Evolutionary conservation across 1,140 invertebrate genomes (phyloP).

Genomic region (Drosophila repleta): DNA sequence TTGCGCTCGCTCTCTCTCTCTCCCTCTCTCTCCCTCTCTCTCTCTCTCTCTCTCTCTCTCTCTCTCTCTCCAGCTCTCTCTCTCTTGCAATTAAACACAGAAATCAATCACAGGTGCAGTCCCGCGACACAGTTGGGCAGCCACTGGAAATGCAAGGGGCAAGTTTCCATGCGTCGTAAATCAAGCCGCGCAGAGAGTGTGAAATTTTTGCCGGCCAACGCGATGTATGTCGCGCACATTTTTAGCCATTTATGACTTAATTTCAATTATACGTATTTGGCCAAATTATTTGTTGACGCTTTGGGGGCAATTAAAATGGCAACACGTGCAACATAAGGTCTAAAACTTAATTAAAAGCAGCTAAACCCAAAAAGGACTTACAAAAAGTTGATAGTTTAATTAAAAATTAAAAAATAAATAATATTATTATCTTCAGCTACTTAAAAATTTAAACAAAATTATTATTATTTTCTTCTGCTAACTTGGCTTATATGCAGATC

Average conservation of each 20-base stretch:
- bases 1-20: not conserved
- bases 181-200: constrained; percentile 65
- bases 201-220: constrained; percentile 59
- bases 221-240: constrained; percentile 65
- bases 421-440: too few relatives aligned
- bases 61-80: not conserved
- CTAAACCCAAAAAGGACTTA: too few relatives aligned
- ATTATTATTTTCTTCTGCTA: too few relatives aligned
- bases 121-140: constrained; percentile 40
- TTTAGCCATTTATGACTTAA: constrained; percentile 80
- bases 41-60: not conserved
- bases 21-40: not conserved
- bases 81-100: constrained; percentile 28
- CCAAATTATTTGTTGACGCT: constrained; percentile 78
- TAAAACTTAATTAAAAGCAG: constrained; percentile 24
- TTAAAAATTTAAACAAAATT: too few relatives aligned
- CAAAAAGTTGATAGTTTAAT: too few relatives aligned
- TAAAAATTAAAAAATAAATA: too few relatives aligned
- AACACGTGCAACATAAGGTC: constrained; percentile 67
- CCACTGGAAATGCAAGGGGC: constrained; percentile 44
- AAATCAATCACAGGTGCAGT: constrained; percentile 73
- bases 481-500: too few relatives aligned
- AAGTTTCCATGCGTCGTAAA: constrained; percentile 75
- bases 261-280: constrained; percentile 78
- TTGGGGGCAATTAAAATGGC: constrained; percentile 74